Percentiles rank a stretch among this genome's conserved stretches.
phyloP scores from a whole-genome alignment of 2,113 vertebrate genomes.

The Phalacrocorax carbo region DNA sequence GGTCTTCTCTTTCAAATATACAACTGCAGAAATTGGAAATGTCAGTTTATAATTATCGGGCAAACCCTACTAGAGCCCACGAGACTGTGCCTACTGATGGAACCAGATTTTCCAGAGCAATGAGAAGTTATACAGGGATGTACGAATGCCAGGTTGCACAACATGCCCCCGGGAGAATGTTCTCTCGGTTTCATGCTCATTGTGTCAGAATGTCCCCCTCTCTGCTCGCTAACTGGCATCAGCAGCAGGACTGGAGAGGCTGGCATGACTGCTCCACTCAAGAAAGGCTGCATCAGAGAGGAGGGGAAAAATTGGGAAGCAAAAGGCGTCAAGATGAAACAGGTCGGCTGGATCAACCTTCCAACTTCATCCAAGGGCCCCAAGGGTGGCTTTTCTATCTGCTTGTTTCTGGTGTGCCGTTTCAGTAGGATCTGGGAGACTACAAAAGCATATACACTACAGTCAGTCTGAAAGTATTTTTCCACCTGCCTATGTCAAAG shows the following conservation, averaged over 20 bases:
- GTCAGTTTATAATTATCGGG: background rate
- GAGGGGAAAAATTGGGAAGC: background rate
- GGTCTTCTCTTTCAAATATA: background rate
- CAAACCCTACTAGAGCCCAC: background rate
- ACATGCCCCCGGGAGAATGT: background rate
- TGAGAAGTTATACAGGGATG: background rate
- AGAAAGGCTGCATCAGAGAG: background rate
- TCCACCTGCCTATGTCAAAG: background rate
- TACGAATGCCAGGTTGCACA: accelerated
- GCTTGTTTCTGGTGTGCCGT: background rate
- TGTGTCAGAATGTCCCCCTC: background rate
- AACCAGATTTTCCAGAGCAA: background rate
- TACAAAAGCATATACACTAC: background rate
- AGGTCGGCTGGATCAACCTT: background rate
- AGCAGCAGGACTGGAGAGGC: background rate
- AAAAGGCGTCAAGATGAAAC: background rate
- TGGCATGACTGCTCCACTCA: background rate
- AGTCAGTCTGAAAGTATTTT: background rate
- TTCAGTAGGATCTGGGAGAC: background rate
- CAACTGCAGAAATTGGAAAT: background rate
- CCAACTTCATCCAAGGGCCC: background rate
- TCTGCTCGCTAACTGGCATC: background rate
- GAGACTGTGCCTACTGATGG: background rate
- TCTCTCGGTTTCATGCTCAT: background rate
- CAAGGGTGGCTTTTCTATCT: background rate